These are phyloP conservation scores for Calameuta pallipes DNA, from an alignment of 2,888 invertebrate species.

Conservation along the genomic window DNA sequence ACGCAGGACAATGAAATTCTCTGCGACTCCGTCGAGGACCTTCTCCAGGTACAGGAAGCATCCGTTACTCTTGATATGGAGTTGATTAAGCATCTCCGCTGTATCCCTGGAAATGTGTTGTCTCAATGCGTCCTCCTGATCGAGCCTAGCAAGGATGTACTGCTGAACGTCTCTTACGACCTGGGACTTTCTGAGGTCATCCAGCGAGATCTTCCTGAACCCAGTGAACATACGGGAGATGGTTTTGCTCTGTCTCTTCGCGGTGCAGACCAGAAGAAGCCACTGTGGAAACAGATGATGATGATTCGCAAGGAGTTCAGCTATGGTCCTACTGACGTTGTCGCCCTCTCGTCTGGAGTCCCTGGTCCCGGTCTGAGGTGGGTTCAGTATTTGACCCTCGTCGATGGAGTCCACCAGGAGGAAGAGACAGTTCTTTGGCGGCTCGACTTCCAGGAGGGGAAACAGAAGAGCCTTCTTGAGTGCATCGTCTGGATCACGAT, in stretches of 20 bases:
- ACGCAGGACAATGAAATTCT: constrained; percentile 90
- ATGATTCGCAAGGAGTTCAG: constrained; percentile 87
- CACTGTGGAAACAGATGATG: constrained; percentile 93
- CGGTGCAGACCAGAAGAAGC: constrained; percentile 90
- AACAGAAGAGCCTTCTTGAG: constrained; percentile 89
- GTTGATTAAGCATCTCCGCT: constrained; percentile 93
- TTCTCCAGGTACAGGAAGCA: constrained; percentile 89
- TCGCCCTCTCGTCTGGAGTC: constrained; percentile 64
- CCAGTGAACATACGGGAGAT: constrained; percentile 86
- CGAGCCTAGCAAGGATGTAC: constrained; percentile 90
- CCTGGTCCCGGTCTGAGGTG: constrained; percentile 68
- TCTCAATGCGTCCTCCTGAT: constrained; percentile 87
- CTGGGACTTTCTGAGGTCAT: constrained; percentile 88
- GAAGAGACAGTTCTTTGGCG: constrained; percentile 86
- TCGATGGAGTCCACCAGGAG: constrained; percentile 94
- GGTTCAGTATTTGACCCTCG: constrained; percentile 71
- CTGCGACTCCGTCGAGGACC: constrained; percentile 90
- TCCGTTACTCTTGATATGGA: constrained; percentile 96
- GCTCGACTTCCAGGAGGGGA: constrained; percentile 86
- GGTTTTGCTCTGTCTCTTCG: constrained; percentile 85
- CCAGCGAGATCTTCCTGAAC: constrained; percentile 91
- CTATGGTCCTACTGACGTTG: constrained; percentile 74
- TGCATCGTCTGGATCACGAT: constrained; percentile 91
- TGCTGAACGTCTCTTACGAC: constrained; percentile 96
- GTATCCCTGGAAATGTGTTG: constrained; percentile 92